Base-by-base conservation (phyloP, 2,113 vertebrate species). In the Cisticola juncidis region DNA sequence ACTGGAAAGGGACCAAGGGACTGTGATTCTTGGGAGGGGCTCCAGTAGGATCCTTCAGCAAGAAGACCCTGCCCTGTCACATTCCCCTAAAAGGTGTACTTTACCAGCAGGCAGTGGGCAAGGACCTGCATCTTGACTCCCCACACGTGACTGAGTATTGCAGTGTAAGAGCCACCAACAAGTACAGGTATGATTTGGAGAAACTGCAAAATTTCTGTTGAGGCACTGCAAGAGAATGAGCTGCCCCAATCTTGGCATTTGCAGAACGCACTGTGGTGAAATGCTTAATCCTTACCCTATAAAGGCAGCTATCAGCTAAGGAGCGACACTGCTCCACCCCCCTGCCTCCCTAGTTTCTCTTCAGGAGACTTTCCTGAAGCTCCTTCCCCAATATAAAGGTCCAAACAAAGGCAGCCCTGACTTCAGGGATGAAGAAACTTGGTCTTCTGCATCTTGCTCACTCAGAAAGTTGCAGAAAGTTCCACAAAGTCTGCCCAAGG, bases 341-440 rank as follows among this genome's bases (percentile, higher is more conserved):
- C 3, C 6, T 6, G n/a, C 62, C 21, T 62, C 2, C 3, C 9
- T 2, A 0, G 1, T 20, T 25, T 78, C 54, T 50, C 50, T 47
- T 69, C 42, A 53, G 31, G 60, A 65, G 14, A 40, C 19, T 56
- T 60, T 81, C 26, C 74, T 44, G 25, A 31, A 62, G 9, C 50
- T 47, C 45, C 36, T 38, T 45, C 51, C 21, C 24, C 3, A 6
- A 2, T 22, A 45, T 11, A 73, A 65, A 69, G 0, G 1, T 56
- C 50, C 60, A 84, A 81, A 36, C 29, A 77, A 87, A 90, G n/a
- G 35, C 48, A 84, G 21, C n/a, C 22, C 42, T 28, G 15, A 57
- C 47, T 51, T 35, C 31, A 40, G 6, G n/a, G 31, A n/a, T 62
- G 65, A 78, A 73, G 14, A 62, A 73, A 78, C 26, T 14, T 61